Conservation (phyloP, 2,113 vertebrate genomes). For the Antennarius striatus region DNA sequence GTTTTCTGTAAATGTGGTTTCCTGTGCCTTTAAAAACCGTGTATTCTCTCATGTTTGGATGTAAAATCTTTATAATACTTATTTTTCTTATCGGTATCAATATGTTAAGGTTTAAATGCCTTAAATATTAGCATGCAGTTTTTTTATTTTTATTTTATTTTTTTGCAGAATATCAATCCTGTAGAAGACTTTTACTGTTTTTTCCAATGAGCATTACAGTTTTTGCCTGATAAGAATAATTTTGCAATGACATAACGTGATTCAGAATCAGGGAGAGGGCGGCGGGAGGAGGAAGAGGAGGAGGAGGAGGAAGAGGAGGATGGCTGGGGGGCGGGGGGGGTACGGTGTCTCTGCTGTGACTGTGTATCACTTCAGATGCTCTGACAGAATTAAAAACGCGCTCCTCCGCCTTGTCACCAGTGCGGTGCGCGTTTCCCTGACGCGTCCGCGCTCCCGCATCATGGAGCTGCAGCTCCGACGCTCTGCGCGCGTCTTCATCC, state of each 20-base stretch:
- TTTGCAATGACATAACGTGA: slow-evolving; percentile 11
- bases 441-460: slow-evolving; percentile 42
- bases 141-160: too few species aligned
- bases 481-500: slow-evolving; percentile 22
- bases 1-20: too few species aligned
- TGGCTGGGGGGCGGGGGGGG: neutral
- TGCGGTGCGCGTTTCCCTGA: slow-evolving; percentile 55
- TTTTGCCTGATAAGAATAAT: neutral
- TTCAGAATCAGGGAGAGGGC: slow-evolving; percentile 37
- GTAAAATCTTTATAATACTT: too few species aligned
- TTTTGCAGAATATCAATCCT: neutral
- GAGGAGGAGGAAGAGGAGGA: neutral
- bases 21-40: too few species aligned
- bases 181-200: neutral
- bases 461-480: slow-evolving; percentile 55
- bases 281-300: slow-evolving; percentile 1
- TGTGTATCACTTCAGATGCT: slow-evolving; percentile 65
- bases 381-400: slow-evolving; percentile 64
- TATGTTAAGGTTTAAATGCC: too few species aligned
- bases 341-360: slow-evolving; percentile 53
- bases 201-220: neutral
- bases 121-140: too few species aligned
- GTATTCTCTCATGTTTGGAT: too few species aligned
- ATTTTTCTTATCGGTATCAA: too few species aligned
- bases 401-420: slow-evolving; percentile 69